phyloP scores from a whole-genome alignment of 37 sponge, comb jelly and placozoan species.

The Geodia barretti region DNA sequence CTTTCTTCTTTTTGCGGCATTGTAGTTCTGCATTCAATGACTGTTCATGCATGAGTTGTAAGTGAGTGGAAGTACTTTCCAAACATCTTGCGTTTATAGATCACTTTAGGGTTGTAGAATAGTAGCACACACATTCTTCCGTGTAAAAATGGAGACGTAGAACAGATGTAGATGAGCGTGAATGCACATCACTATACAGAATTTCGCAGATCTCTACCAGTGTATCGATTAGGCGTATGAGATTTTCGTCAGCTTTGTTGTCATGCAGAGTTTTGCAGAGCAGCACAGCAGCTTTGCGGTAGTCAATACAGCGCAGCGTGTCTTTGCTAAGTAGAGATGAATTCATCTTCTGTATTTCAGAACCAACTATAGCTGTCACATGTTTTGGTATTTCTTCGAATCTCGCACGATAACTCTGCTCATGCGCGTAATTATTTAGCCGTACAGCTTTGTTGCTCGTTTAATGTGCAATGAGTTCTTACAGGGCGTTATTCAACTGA shows the following conservation, averaged over 20 bases:
- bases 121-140: background rate
- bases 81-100: background rate
- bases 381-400: background rate
- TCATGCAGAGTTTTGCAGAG: background rate
- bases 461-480: no score
- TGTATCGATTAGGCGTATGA: background rate
- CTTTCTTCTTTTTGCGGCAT: no score
- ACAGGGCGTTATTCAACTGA: no score
- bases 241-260: background rate
- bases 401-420: no score
- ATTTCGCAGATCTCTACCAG: background rate
- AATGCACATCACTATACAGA: background rate
- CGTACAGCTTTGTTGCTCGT: no score
- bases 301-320: background rate
- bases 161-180: background rate
- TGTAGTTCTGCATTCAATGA: conserved; percentile 5
- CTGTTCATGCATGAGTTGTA: background rate
- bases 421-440: no score
- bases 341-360: conserved; percentile 1
- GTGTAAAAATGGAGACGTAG: background rate
- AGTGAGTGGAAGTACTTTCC: conserved; percentile 11
- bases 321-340: background rate
- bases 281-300: background rate
- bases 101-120: background rate
- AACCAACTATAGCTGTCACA: background rate